Evolutionary conservation across 2,113 vertebrate species (phyloP), one percentile per base, ranked within the genome.

Genomic region (Amphilophus citrinellus): DNA sequence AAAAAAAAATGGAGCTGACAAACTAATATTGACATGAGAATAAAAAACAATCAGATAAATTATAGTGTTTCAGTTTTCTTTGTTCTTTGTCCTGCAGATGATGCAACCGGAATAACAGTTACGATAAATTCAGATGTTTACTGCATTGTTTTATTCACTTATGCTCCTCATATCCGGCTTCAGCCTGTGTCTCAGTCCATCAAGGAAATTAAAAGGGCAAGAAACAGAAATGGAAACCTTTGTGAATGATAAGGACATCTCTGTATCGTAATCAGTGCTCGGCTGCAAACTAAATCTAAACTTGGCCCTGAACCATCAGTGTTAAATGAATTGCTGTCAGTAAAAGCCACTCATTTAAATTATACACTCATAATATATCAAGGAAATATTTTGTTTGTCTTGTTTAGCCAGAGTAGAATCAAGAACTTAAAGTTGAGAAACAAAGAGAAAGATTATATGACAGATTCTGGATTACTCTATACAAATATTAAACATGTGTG

Each of bases 1-100:
- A 85, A 88, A 83, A 30, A 30, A 30, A 92, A 91, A 87, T 73
- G 58, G 56, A 83, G 76, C 86, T 87, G 91, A 91, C 92, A 92
- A 88, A 88, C 65, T 37, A 77, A 27, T 81, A 77, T 10, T 80
- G 76, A 85, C 80, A 83, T 11, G 56, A 85, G 50, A 87, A 88
- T 82, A 80, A 84, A 77, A 88, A 71, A 20, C 77, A 58, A 86
- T 84, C 62, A 30, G 71, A 87, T 61, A 85, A 90, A 93, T 93
- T 83, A 92, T 90, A 90, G 87, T 57, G 61, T 83, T 90, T 77
- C 60, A 88, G 32, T 50, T 77, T 50, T 73, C 78, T 91, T 92
- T 93, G 85, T 90, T 83, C 68, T 83, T 32, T 61, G 84, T 88
- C 13, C n/a, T 85, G 80, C 20, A 61, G 62, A 18, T 30, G 81